Evolutionary conservation across 2,113 vertebrate species (phyloP).

Genomic region (Vidua chalybeata): DNA sequence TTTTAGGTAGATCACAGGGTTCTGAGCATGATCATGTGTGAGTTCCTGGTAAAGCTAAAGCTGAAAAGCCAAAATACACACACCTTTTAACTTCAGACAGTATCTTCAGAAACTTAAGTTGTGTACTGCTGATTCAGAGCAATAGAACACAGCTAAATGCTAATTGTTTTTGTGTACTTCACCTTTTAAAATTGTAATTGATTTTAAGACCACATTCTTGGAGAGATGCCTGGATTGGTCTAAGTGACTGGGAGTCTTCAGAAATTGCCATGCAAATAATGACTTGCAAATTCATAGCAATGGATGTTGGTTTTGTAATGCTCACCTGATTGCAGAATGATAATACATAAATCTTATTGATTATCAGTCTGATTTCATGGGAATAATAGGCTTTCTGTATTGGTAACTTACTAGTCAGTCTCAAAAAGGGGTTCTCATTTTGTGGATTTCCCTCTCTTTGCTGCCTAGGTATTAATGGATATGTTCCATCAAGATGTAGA

Average conservation of each 20-base stretch:
- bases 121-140: not conserved
- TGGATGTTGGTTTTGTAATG: not conserved
- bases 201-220: not conserved
- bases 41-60: not conserved
- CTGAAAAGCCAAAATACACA: not conserved
- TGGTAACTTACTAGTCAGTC: not conserved
- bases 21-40: not conserved
- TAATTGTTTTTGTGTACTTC: not conserved
- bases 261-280: not conserved
- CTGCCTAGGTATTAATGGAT: conserved; percentile 91
- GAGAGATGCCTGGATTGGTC: not conserved
- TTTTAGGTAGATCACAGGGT: not conserved
- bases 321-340: not conserved
- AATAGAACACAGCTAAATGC: not conserved
- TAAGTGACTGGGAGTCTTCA: not conserved
- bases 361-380: not conserved
- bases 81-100: not conserved
- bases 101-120: not conserved
- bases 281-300: not conserved
- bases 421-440: not conserved
- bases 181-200: not conserved
- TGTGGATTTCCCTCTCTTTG: not conserved
- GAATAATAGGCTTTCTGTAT: not conserved
- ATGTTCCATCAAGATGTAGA: conserved; percentile 99
- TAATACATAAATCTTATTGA: not conserved